Percentiles rank a stretch among this genome's conserved stretches.
Evolutionary conservation across 2,113 vertebrate genomes (phyloP).

Genomic region (Microtus montanus): DNA sequence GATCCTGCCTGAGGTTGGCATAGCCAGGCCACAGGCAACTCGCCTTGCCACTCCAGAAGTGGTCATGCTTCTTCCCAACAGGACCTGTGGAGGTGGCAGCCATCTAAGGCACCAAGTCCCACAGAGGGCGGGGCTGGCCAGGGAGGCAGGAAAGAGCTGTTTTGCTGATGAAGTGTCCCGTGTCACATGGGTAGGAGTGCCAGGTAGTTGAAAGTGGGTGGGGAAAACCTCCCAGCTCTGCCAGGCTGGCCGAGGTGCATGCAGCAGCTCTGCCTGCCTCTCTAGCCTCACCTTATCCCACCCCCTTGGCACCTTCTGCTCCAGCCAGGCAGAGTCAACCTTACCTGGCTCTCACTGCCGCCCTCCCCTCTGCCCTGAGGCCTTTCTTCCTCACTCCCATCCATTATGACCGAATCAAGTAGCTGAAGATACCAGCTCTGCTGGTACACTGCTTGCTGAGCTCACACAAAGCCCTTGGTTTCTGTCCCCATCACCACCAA

Average conservation of each 20-base stretch:
- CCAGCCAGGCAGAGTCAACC: neutral
- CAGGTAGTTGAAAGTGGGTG: slow-evolving; percentile 57
- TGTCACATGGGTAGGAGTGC: slow-evolving; percentile 62
- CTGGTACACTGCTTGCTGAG: neutral
- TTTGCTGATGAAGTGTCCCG: slow-evolving; percentile 65
- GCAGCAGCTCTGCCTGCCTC: neutral
- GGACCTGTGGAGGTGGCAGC: slow-evolving; percentile 38
- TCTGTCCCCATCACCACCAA: neutral
- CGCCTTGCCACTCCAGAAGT: slow-evolving; percentile 16
- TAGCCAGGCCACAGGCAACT: neutral
- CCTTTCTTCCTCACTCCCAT: neutral
- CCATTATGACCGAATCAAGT: neutral
- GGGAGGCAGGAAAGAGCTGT: slow-evolving; percentile 72
- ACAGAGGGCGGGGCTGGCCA: slow-evolving; percentile 38
- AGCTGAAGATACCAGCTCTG: neutral
- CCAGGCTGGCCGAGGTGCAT: slow-evolving; percentile 65
- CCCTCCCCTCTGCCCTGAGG: neutral
- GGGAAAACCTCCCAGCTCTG: slow-evolving; percentile 36
- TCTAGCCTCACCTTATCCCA: neutral
- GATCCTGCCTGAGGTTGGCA: neutral
- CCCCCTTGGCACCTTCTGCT: neutral
- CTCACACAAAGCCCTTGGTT: neutral
- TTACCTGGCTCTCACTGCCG: neutral
- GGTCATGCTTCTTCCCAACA: neutral
- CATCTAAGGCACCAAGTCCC: neutral